Evolutionary conservation across 2,113 vertebrate species (phyloP), one percentile per base, ranked within the genome.

Genomic region (Nesospiza acunhae): DNA sequence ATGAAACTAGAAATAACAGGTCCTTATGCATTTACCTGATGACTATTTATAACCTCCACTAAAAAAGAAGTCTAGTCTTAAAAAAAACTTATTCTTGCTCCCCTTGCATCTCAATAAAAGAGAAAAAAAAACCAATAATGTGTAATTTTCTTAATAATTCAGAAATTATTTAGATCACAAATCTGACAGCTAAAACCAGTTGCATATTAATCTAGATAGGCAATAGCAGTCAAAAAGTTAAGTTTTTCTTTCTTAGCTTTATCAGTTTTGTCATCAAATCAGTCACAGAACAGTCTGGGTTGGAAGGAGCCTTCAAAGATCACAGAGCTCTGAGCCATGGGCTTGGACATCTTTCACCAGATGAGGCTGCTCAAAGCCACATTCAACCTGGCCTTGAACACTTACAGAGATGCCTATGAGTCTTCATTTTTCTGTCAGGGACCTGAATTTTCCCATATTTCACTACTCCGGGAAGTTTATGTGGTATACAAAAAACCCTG

Each of bases 51-150:
- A 6, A 88, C 5, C 4, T 49, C 9, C 21, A 86, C 66, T 33
- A 33, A 75, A 64, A 72, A 74, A 84, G 1, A 59, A 27, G 11
- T 11, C 30, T 75, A 39, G 16, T 37, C 20, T 84, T 39, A 55
- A 55, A 89, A 55, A 55, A 62, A 33, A 7, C 2, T 18, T 37
- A 11, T 10, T 70, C 28, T 42, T 83, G 41, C 46, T 92, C 55
- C 30, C 26, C 28, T 80, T 86, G 35, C 3, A 0, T 17, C 42
- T 70, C 52, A 75, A 30, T 33, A 64, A 41, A 67, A 53, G 16
- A 46, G 3, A 16, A 58, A 68, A 84, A 55, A 0, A n/a, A n/a
- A n/a, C n/a, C 1, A 5, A 31, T 37, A 15, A 37, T 2, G 2
- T 31, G 10, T 37, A 15, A 80, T 44, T 84, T 77, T 74, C 55